A percentile compares a stretch with the other conserved stretches of the same genome.
These are phyloP conservation scores for Solenodon paradoxus DNA, from an alignment of 2,113 vertebrate genomes.

Conservation along the genomic window DNA sequence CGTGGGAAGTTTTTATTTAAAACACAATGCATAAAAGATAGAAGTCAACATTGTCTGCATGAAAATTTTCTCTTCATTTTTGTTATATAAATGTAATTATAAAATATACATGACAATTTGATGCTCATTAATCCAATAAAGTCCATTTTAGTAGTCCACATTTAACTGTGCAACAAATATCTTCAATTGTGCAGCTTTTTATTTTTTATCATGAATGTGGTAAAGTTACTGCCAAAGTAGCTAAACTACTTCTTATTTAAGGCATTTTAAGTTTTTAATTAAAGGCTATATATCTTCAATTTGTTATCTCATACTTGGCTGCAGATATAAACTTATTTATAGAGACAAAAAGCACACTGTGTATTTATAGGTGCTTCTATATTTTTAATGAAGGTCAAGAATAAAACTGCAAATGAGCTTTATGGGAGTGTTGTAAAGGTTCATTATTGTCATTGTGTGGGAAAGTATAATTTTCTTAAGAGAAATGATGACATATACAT, in stretches of 20 bases:
- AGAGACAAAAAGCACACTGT: neutral
- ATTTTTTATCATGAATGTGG: constrained; percentile 69
- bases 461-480: constrained; percentile 89
- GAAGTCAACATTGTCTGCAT: neutral
- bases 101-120: constrained; percentile 34
- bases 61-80: constrained; percentile 27
- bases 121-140: constrained; percentile 32
- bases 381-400: constrained; percentile 84
- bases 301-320: neutral
- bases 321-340: neutral
- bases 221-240: constrained; percentile 66
- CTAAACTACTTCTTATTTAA: constrained; percentile 63
- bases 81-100: neutral
- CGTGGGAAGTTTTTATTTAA: neutral
- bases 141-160: constrained; percentile 51
- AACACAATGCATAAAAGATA: neutral
- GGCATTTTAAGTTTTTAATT: constrained; percentile 62
- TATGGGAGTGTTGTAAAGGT: constrained; percentile 87
- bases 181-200: constrained; percentile 67
- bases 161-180: constrained; percentile 52
- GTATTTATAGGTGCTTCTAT: constrained; percentile 56
- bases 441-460: constrained; percentile 90
- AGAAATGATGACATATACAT: constrained; percentile 89
- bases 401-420: constrained; percentile 80
- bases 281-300: constrained; percentile 24